phyloP scores from a whole-genome alignment of 2,113 vertebrate genomes.

The Perognathus longimembris region DNA sequence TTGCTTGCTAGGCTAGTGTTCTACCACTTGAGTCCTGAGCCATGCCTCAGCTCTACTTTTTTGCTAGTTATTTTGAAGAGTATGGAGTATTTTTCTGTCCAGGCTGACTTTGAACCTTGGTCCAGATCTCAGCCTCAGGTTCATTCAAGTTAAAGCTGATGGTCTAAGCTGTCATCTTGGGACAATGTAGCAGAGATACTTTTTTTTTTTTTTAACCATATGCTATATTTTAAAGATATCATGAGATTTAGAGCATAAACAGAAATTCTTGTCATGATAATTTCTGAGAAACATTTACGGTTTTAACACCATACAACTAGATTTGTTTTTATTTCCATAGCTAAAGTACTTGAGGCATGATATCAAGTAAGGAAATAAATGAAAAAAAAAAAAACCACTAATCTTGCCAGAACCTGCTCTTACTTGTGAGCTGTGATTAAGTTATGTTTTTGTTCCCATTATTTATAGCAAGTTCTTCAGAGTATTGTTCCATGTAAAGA shows the following conservation, averaged over 20 bases:
- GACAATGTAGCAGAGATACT: not conserved
- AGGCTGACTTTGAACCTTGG: too few species aligned
- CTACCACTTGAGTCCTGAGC: too few species aligned
- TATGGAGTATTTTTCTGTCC: too few species aligned
- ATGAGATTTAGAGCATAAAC: not conserved
- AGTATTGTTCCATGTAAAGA: not conserved
- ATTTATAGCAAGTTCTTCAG: not conserved
- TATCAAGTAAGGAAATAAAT: not conserved
- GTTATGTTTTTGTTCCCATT: not conserved
- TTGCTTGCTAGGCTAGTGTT: too few species aligned
- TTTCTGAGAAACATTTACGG: not conserved
- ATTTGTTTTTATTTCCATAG: slow-evolving; percentile 2
- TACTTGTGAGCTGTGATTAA: not conserved
- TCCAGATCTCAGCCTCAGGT: too few species aligned
- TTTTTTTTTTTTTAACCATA: not conserved
- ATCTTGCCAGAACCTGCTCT: not conserved
- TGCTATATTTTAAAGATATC: slow-evolving; percentile 6
- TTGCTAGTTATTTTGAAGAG: too few species aligned
- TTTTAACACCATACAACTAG: not conserved
- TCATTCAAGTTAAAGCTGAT: slow-evolving; percentile 1
- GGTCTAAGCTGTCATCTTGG: slow-evolving; percentile 1
- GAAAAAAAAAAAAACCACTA: too few species aligned
- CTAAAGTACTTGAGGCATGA: not conserved
- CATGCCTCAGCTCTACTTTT: too few species aligned
- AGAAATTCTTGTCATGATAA: not conserved